These are phyloP conservation scores for Vandiemenella viatica DNA, from an alignment of 2,888 invertebrate species.

Conservation along the genomic window DNA sequence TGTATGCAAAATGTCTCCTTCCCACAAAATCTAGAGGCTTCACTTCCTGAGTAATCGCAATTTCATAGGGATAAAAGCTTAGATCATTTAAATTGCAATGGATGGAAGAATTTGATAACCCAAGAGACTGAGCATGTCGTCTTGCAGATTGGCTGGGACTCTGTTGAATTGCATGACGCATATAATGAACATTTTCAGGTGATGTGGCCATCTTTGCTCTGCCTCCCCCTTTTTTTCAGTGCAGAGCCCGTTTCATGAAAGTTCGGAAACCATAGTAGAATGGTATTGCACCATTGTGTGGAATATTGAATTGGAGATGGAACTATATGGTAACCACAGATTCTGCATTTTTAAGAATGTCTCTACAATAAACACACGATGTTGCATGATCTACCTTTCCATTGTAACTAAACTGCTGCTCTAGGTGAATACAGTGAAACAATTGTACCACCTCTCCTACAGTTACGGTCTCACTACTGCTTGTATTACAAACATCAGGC, in stretches of 20 bases:
- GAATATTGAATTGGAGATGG: neutral
- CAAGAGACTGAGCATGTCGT: neutral
- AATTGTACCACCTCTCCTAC: no score
- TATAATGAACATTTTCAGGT: neutral
- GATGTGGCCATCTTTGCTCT: neutral
- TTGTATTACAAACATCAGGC: no score
- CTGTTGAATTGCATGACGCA: neutral
- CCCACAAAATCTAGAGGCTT: no score
- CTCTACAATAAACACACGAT: no score
- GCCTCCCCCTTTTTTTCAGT: neutral
- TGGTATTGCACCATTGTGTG: neutral
- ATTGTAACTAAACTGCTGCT: neutral
- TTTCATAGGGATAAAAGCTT: no score
- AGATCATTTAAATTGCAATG: neutral
- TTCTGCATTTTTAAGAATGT: neutral
- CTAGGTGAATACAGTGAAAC: no score
- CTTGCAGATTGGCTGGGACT: neutral
- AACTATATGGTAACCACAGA: no score
- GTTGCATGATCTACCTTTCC: no score
- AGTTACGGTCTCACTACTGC: no score
- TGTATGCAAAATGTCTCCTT: no score
- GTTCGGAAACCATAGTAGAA: neutral
- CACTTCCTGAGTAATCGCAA: no score
- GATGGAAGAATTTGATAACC: no score
- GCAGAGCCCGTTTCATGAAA: neutral